phyloP scores from a whole-genome alignment of 2,113 vertebrate genomes.

The Anguilla rostrata region DNA sequence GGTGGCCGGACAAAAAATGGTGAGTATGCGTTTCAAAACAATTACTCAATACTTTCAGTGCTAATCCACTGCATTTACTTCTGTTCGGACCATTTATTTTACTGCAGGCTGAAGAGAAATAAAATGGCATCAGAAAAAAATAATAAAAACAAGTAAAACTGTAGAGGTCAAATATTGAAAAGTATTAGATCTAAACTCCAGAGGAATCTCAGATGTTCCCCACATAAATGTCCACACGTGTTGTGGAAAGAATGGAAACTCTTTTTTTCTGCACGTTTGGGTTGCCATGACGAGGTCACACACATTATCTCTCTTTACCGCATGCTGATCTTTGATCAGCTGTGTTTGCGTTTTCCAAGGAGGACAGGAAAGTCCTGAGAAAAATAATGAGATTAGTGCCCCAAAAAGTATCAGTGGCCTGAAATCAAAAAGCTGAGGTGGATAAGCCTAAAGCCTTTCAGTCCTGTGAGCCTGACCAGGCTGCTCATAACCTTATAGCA shows the following conservation, averaged over 20 bases:
- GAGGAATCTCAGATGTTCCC: background rate
- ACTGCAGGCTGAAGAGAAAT: background rate
- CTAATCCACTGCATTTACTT: background rate
- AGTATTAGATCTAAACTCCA: background rate
- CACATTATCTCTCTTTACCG: background rate
- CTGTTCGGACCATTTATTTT: background rate
- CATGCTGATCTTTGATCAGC: conserved; percentile 8
- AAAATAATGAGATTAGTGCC: background rate
- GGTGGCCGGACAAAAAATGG: background rate
- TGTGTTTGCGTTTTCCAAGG: background rate
- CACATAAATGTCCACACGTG: background rate
- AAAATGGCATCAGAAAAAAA: background rate
- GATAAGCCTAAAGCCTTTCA: too few relatives aligned
- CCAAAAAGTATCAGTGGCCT: background rate
- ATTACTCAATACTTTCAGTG: background rate
- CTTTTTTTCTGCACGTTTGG: background rate
- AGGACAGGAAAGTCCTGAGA: background rate
- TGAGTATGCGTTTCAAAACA: background rate
- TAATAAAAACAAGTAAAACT: background rate
- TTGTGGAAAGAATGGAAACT: background rate
- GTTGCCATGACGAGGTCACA: background rate
- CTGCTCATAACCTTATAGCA: background rate
- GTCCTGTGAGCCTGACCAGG: background rate
- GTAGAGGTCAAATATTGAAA: background rate
- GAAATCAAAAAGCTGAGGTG: background rate